Evolutionary conservation across 2,113 vertebrate species (phyloP), one percentile per base, ranked within the genome.

Genomic region (Vidua macroura): DNA sequence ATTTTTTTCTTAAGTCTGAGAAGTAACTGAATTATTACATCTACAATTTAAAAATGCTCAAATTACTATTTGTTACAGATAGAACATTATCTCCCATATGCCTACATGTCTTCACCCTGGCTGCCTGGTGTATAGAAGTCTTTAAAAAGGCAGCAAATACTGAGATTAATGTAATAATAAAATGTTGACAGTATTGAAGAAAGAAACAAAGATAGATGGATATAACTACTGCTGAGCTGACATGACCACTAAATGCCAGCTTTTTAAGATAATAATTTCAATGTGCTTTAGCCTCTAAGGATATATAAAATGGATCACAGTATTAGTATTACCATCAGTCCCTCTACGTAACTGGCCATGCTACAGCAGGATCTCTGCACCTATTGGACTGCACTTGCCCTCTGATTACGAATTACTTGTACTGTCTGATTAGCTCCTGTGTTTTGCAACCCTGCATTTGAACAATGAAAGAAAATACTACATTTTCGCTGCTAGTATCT

Each of bases 201-300:
- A 94, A 93, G 68, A 83, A 88, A 66, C 39, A 92, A 35, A 92
- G 55, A 52, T 59, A 49, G 37, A 68, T 22, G 63, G 51, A 72
- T 35, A 35, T 86, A 88, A 94, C 69, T 73, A 74, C 37, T 39
- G 80, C 41, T 75, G 37, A 22, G 77, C 83, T 85, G 55, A 91
- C 52, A 89, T 14, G 7, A 66, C 66, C 56, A 66, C 8, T 69
- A 67, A 97, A 72, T 59, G 58, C 59, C 72, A 72, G 59, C 55
- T 76, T 95, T 94, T 93, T 80, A 72, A 92, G 79, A 64, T 51
- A 91, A 41, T 56, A 72, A 91, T 97, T 96, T 90, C 87, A 88
- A 31, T 92, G 95, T 96, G 96, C 87, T 95, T 90, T 95, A 95
- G 15, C 75, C 96, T 97, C 90, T 84, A 90, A 94, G 93, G 94